Percentiles rank a stretch among this genome's conserved stretches.
These are phyloP conservation scores for Apamea crenata DNA, from an alignment of 2,888 invertebrate genomes.

Conservation along the genomic window DNA sequence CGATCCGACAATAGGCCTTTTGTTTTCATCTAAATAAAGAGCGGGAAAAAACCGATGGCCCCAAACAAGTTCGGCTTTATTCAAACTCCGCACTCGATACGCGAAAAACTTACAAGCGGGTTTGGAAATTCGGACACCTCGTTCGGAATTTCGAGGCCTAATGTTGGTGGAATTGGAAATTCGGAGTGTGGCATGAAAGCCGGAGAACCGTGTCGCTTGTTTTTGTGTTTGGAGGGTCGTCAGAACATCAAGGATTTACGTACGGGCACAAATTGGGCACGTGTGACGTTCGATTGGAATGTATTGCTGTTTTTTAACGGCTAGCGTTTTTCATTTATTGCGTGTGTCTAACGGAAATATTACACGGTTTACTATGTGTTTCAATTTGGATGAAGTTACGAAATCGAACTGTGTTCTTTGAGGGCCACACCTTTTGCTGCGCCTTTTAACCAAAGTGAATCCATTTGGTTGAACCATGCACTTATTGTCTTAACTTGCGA, in stretches of 20 bases:
- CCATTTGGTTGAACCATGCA: background rate
- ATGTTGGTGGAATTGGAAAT: slow-evolving; percentile 55
- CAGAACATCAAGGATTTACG: slow-evolving; percentile 35
- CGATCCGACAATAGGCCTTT: slow-evolving; percentile 44
- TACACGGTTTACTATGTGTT: background rate
- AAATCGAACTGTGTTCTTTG: background rate
- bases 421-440: background rate
- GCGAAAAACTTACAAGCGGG: slow-evolving; percentile 35
- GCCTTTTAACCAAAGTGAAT: background rate
- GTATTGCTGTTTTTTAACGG: slow-evolving; percentile 16
- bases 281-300: slow-evolving; percentile 15
- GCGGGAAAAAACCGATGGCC: slow-evolving; percentile 41
- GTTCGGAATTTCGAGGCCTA: slow-evolving; percentile 46
- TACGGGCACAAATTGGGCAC: slow-evolving; percentile 35
- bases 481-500: background rate
- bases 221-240: slow-evolving; percentile 54
- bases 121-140: slow-evolving; percentile 55
- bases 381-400: background rate
- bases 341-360: background rate
- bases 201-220: slow-evolving; percentile 24
- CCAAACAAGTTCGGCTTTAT: slow-evolving; percentile 47
- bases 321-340: slow-evolving; percentile 4
- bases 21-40: slow-evolving; percentile 58
- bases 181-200: slow-evolving; percentile 34
- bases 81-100: slow-evolving; percentile 40